These are phyloP conservation scores for Drosophila anomalata DNA, from an alignment of 2,888 invertebrate species.

Conservation along the genomic window DNA sequence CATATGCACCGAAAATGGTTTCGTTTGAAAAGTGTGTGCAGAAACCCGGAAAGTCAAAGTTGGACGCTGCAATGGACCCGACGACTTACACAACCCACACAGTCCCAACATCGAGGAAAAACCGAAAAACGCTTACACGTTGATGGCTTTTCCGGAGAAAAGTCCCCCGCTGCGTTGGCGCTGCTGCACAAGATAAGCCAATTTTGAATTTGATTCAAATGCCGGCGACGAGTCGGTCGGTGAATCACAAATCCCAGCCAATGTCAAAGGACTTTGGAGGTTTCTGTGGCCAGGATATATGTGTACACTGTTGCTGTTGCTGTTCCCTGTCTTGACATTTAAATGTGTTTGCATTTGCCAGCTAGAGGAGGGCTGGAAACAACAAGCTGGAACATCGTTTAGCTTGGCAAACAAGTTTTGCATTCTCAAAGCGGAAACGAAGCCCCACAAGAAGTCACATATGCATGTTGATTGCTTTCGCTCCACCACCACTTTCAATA, in stretches of 20 bases:
- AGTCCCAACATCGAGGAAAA: slow-evolving; percentile 18
- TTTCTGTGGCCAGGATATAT: slow-evolving; percentile 3
- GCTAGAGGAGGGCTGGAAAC: slow-evolving; percentile 26
- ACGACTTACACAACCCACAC: slow-evolving; percentile 11
- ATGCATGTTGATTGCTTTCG: slow-evolving; percentile 69
- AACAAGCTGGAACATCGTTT: slow-evolving; percentile 38
- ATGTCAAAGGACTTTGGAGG: slow-evolving; percentile 15
- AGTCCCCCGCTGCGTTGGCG: slow-evolving; percentile 49
- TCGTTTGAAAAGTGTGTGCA: slow-evolving; percentile 30
- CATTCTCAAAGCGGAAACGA: slow-evolving; percentile 34
- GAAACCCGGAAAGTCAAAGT: slow-evolving; percentile 46
- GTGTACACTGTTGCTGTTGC: slow-evolving; percentile 3
- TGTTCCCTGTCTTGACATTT: slow-evolving; percentile 53
- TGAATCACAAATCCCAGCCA: slow-evolving; percentile 57
- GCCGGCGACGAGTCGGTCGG: slow-evolving; percentile 55
- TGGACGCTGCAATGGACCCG: slow-evolving; percentile 25
- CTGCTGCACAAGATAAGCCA: slow-evolving; percentile 76
- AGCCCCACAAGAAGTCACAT: slow-evolving; percentile 47
- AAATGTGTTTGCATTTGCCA: slow-evolving; percentile 65
- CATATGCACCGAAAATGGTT: slow-evolving; percentile 14
- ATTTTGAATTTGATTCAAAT: slow-evolving; percentile 77
- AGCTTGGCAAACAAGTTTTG: slow-evolving; percentile 43
- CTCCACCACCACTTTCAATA: slow-evolving; percentile 8
- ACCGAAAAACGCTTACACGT: slow-evolving; percentile 54
- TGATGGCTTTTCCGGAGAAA: slow-evolving; percentile 42